Evolutionary conservation across 2,113 vertebrate species (phyloP).

Genomic region (Cololabis saira): DNA sequence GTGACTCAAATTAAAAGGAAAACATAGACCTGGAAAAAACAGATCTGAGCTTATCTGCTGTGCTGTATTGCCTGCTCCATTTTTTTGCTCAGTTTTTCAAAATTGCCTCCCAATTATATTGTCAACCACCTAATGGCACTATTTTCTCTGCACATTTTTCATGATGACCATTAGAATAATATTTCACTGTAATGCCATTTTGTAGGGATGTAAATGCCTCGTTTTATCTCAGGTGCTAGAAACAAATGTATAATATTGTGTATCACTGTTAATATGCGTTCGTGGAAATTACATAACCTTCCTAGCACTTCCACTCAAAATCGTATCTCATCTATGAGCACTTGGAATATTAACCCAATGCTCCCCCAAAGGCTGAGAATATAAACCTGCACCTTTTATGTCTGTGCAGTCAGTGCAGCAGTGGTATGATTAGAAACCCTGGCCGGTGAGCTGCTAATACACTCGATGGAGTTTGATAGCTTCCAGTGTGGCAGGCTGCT

Average conservation of each 20-base stretch:
- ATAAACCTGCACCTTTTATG: constrained; percentile 49
- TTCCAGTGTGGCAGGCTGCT: constrained; percentile 52
- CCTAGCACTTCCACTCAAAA: constrained; percentile 33
- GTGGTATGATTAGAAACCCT: constrained; percentile 61
- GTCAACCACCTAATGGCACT: constrained; percentile 20
- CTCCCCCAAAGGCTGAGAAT: constrained; percentile 45
- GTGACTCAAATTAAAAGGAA: constrained; percentile 44
- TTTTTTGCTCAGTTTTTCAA: constrained; percentile 37
- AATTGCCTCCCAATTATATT: constrained; percentile 45
- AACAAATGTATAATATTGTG: constrained; percentile 54
- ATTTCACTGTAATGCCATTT: constrained; percentile 23
- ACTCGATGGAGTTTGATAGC: constrained; percentile 53
- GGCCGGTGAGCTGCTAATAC: constrained; percentile 52
- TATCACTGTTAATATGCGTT: constrained; percentile 37
- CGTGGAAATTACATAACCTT: constrained; percentile 41
- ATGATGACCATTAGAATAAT: constrained; percentile 28
- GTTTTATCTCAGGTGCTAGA: constrained; percentile 24
- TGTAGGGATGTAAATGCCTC: background rate
- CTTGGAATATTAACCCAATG: constrained; percentile 55
- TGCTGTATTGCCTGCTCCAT: constrained; percentile 21
- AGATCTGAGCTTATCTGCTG: constrained; percentile 1
- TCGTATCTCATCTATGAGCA: constrained; percentile 53
- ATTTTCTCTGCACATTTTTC: constrained; percentile 42
- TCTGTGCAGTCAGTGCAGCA: constrained; percentile 20
- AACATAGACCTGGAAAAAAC: background rate